Evolutionary conservation across 2,888 invertebrate genomes (phyloP).

Genomic region (Apoda limacodes): DNA sequence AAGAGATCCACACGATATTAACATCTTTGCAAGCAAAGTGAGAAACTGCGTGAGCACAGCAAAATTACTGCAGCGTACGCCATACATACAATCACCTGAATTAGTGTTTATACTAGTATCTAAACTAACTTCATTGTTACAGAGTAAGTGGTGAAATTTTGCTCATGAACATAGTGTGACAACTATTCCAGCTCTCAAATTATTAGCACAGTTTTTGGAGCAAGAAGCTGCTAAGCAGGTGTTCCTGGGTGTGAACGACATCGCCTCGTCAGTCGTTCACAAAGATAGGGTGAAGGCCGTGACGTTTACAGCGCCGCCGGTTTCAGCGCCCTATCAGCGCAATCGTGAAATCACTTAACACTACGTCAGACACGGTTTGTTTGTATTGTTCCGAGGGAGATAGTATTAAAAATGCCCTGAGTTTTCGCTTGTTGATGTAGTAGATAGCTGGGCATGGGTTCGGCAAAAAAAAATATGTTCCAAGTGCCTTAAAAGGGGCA

Average conservation of each 20-base stretch:
- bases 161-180: not conserved
- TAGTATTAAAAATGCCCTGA: not conserved
- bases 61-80: conserved; percentile 3
- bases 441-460: not conserved
- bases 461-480: not conserved
- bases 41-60: conserved; percentile 5
- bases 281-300: too few species aligned
- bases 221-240: conserved; percentile 5
- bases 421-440: not conserved
- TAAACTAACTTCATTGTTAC: conserved; percentile 3
- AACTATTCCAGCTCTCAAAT: conserved; percentile 4
- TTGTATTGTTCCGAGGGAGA: not conserved
- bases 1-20: conserved; percentile 2
- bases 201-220: conserved; percentile 4
- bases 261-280: not conserved
- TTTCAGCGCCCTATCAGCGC: too few species aligned
- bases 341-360: too few species aligned
- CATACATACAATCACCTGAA: conserved; percentile 5
- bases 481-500: not conserved
- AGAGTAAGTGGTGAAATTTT: conserved; percentile 6
- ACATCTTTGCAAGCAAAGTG: not conserved
- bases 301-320: too few species aligned
- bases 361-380: not conserved
- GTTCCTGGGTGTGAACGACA: conserved; percentile 2
- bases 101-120: conserved; percentile 1